phyloP scores from a whole-genome alignment of 2,888 invertebrate genomes.

The Rhagophthalmus giganteus region DNA sequence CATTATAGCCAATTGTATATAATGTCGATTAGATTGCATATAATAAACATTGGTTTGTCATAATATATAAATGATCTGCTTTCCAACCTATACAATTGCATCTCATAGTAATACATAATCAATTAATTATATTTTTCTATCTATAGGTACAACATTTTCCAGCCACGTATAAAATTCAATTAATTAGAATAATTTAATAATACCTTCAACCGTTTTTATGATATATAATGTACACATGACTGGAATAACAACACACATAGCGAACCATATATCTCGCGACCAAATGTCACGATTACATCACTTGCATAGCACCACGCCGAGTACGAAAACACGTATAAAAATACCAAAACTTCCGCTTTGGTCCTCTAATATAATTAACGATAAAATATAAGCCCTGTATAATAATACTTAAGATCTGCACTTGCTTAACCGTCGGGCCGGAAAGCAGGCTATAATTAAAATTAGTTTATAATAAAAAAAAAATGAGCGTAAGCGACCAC shows the following conservation, averaged over 20 bases:
- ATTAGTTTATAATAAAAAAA: conserved; percentile 28
- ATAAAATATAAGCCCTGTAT: conserved; percentile 52
- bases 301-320: conserved; percentile 54
- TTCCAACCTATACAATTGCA: conserved; percentile 47
- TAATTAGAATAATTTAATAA: conserved; percentile 46
- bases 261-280: conserved; percentile 31
- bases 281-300: conserved; percentile 41
- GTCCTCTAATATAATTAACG: conserved; percentile 49
- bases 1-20: conserved; percentile 48
- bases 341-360: conserved; percentile 54
- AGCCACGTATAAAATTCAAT: conserved; percentile 45
- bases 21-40: conserved; percentile 53
- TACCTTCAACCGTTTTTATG: conserved; percentile 50
- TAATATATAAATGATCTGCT: conserved; percentile 46
- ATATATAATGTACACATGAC: conserved; percentile 47
- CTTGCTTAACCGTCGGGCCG: conserved; percentile 29
- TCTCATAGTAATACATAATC: conserved; percentile 29
- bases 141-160: conserved; percentile 49
- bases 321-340: conserved; percentile 55
- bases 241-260: conserved; percentile 53
- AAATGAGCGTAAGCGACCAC: conserved; percentile 37
- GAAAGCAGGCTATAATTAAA: conserved; percentile 32
- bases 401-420: conserved; percentile 51
- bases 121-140: conserved; percentile 38
- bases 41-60: conserved; percentile 45